These are phyloP conservation scores for Cantharis rufa DNA, from an alignment of 2,888 invertebrate genomes.

Conservation along the genomic window DNA sequence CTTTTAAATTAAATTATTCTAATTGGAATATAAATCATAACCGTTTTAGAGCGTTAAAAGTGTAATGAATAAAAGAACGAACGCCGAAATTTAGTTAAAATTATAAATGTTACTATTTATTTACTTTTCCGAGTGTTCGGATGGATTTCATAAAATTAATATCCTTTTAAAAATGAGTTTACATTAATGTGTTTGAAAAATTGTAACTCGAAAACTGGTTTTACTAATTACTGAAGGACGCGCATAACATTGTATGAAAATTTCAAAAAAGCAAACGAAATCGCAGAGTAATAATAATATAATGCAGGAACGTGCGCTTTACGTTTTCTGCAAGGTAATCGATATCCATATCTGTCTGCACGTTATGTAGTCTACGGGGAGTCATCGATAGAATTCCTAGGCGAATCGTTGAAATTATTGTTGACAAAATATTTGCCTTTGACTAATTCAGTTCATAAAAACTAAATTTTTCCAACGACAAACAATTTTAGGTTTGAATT, in stretches of 20 bases:
- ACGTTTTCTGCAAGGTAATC: slow-evolving; percentile 5
- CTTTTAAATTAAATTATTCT: background rate
- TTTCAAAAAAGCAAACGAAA: background rate
- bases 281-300: background rate
- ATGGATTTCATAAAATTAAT: background rate
- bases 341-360: slow-evolving; percentile 11
- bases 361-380: slow-evolving; percentile 5
- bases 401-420: slow-evolving; percentile 9
- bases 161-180: background rate
- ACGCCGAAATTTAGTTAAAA: background rate
- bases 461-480: background rate
- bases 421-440: background rate
- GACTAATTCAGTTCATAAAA: background rate
- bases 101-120: background rate
- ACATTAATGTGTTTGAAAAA: background rate
- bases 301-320: slow-evolving; percentile 3
- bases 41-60: background rate
- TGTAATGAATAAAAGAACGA: background rate
- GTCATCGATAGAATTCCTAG: slow-evolving; percentile 1
- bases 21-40: background rate
- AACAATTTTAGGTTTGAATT: background rate
- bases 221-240: background rate
- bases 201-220: background rate
- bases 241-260: background rate
- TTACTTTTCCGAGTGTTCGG: background rate